Percentiles rank a stretch among this genome's conserved stretches.
phyloP scores from a whole-genome alignment of 2,113 vertebrate species.

The Dromas ardeola region DNA sequence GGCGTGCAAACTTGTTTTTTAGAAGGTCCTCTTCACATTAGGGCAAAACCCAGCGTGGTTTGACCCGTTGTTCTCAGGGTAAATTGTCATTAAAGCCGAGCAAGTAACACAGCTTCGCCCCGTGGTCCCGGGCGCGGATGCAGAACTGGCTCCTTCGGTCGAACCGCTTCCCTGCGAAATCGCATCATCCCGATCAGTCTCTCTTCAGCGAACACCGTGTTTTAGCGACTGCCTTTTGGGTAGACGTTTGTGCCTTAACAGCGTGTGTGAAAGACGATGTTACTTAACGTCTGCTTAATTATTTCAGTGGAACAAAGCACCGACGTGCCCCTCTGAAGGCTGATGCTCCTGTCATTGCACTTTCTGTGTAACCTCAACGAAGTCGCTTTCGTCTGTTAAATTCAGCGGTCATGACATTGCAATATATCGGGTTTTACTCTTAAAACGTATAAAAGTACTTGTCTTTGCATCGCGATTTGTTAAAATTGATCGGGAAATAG shows the following conservation, averaged over 20 bases:
- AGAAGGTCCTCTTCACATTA: neutral
- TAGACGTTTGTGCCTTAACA: fast-evolving
- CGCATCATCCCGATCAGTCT: fast-evolving
- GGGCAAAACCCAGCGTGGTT: neutral
- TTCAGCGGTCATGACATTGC: neutral
- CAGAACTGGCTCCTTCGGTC: neutral
- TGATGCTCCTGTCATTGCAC: neutral
- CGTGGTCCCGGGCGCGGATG: fast-evolving
- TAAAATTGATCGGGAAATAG: neutral
- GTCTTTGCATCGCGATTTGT: fast-evolving
- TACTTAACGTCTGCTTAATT: fast-evolving
- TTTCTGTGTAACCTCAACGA: fast-evolving
- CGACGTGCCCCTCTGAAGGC: fast-evolving
- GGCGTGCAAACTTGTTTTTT: neutral
- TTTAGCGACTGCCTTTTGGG: neutral
- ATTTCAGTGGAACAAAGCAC: neutral
- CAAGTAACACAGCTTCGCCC: constrained; percentile 51
- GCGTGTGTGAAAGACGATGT: fast-evolving
- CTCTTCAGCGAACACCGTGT: fast-evolving
- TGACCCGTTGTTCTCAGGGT: fast-evolving
- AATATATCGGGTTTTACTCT: fast-evolving
- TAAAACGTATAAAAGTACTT: fast-evolving
- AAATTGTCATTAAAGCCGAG: neutral
- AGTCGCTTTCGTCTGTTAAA: fast-evolving
- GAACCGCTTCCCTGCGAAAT: neutral